Conservation (phyloP, 2,113 vertebrate species). For the Lichenostomus cassidix region DNA sequence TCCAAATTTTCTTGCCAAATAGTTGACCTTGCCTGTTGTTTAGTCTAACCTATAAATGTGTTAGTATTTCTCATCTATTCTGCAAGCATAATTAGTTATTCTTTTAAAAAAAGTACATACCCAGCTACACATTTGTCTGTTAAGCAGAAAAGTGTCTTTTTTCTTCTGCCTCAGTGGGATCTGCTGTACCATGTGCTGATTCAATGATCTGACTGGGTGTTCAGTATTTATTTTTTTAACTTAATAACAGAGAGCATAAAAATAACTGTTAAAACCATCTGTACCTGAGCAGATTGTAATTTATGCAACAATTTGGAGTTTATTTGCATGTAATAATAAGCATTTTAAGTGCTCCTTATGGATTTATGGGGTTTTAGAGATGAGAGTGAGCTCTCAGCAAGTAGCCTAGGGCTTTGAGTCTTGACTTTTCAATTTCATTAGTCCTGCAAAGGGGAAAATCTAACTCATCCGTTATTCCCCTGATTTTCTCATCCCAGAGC, state of each 20-base stretch:
- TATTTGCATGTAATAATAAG: conserved; percentile 5
- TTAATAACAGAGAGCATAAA: conserved; percentile 20
- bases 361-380: neutral
- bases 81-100: neutral
- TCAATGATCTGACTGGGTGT: conserved; percentile 18
- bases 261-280: conserved; percentile 49
- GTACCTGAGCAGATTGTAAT: conserved; percentile 57
- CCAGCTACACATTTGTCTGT: neutral
- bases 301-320: conserved; percentile 28
- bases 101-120: neutral
- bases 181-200: conserved; percentile 12
- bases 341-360: neutral
- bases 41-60: neutral
- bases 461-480: neutral
- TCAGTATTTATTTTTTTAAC: neutral
- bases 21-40: neutral
- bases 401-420: neutral
- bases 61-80: neutral
- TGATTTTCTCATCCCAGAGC: neutral
- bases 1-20: neutral
- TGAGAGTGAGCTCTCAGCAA: neutral
- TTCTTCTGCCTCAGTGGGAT: neutral
- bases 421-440: neutral
- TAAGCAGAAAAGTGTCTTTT: neutral
- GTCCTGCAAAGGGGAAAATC: neutral